Evolutionary conservation across 2,113 vertebrate species (phyloP), one percentile per base, ranked within the genome.

Genomic region (Rhea pennata): DNA sequence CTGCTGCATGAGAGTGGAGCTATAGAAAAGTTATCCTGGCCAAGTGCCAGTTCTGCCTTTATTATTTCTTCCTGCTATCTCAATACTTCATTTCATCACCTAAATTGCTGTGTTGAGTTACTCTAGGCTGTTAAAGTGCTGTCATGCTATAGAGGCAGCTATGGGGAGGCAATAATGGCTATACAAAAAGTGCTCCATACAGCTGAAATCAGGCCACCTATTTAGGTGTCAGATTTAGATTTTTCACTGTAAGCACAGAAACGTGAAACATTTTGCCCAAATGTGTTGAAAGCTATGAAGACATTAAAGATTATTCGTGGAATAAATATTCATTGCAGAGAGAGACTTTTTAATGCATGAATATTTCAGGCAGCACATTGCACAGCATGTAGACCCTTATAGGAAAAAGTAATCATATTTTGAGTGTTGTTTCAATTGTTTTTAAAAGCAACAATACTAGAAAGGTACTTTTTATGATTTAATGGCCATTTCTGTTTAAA

Each of bases 271-370:
- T 40, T 87, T 92, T 29, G 62, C 56, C 58, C 53, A 13, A 61
- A 71, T 2, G 75, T 86, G 96, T 71, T 92, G 95, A 96, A 95
- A 95, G 91, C 87, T 76, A 33, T 0, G 0, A 90, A 89, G 91
- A 67, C 89, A 31, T 92, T 91, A 17, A 69, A 51, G 81, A 93
- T 95, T 95, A 93, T 94, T 85, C 89, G 77, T n/a, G 77, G 92
- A 42, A 95, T 85, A 92, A 87, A 89, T 87, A 94, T 76, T 87
- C 71, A 85, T 89, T 53, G 67, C 71, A 92, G 89, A 84, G 75
- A 92, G 56, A 14, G 14, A 1, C 48, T 70, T 84, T 66, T 24
- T 0, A 48, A 21, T 4, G 3, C 40, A 16, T 40, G 9, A 73
- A 16, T 84, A 67, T 83, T 84, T 71, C 67, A 67, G 62, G 78